These are phyloP conservation scores for Lineus longissimus DNA, from an alignment of 1,140 invertebrate genomes.

Conservation along the genomic window DNA sequence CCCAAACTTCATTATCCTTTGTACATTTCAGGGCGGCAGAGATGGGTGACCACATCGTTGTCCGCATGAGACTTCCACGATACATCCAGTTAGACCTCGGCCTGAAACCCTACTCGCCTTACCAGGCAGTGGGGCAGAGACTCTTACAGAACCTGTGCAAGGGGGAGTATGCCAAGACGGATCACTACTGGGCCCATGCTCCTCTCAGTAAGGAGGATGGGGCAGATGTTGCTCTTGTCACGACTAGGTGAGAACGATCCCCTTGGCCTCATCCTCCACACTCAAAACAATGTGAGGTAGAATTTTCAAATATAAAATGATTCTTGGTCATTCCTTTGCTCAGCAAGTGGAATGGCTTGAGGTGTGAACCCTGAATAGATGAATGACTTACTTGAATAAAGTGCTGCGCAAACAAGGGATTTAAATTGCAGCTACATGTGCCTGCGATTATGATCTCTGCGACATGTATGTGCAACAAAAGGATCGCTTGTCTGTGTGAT, in stretches of 20 bases:
- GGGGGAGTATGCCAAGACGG: constrained; percentile 32
- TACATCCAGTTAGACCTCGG: constrained; percentile 67
- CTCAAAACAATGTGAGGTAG: too few relatives aligned
- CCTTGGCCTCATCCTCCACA: too few relatives aligned
- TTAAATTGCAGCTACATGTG: too few relatives aligned
- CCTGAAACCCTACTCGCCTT: constrained; percentile 63
- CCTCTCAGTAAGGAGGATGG: constrained; percentile 42
- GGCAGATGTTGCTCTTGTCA: constrained; percentile 43
- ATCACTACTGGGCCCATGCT: constrained; percentile 48
- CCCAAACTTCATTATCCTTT: too few relatives aligned
- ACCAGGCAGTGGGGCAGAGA: constrained; percentile 63
- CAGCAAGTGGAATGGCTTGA: too few relatives aligned
- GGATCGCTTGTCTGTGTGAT: neutral
- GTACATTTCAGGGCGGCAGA: constrained; percentile 61
- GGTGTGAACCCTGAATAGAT: too few relatives aligned
- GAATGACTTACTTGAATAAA: too few relatives aligned
- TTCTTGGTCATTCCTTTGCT: too few relatives aligned
- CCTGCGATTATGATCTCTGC: too few relatives aligned
- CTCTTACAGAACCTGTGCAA: constrained; percentile 54
- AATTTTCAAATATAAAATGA: too few relatives aligned
- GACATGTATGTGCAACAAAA: too few relatives aligned
- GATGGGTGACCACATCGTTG: constrained; percentile 64
- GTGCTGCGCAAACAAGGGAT: too few relatives aligned
- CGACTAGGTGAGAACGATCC: constrained; percentile 33
- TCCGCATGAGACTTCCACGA: constrained; percentile 66